Conservation (phyloP, 2,113 vertebrate species). For the Procavia capensis region DNA sequence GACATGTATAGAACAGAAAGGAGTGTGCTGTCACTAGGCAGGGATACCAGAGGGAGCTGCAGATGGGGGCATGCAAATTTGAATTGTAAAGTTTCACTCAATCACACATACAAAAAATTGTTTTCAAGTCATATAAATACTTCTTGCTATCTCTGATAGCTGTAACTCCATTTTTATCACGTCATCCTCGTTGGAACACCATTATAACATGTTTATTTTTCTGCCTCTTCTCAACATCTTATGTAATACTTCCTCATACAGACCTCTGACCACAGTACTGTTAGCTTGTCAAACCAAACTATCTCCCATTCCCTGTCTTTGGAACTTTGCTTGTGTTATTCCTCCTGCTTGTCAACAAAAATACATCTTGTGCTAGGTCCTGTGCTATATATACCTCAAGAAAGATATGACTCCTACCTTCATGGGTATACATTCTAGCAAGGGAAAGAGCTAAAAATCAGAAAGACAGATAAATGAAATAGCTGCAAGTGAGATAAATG, state of each 20-base stretch:
- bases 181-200: background rate
- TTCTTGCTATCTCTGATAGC: constrained; percentile 2
- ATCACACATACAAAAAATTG: too few relatives aligned
- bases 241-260: background rate
- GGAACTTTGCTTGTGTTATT: background rate
- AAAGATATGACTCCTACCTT: background rate
- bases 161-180: constrained; percentile 20
- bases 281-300: constrained; percentile 15
- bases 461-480: background rate
- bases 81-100: too few relatives aligned
- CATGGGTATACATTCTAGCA: background rate
- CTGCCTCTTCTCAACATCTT: background rate
- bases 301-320: background rate
- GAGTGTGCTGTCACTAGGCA: too few relatives aligned
- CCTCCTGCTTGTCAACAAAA: constrained; percentile 1
- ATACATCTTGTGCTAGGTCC: background rate
- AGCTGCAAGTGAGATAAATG: background rate
- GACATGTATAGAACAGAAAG: too few relatives aligned
- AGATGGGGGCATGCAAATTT: too few relatives aligned
- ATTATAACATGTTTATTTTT: background rate
- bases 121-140: constrained; percentile 30
- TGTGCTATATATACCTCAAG: background rate
- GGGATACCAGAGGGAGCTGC: too few relatives aligned
- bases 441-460: background rate
- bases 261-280: background rate